Base-by-base conservation (phyloP, 1,140 invertebrate genomes). In the Ridgeia piscesae region DNA sequence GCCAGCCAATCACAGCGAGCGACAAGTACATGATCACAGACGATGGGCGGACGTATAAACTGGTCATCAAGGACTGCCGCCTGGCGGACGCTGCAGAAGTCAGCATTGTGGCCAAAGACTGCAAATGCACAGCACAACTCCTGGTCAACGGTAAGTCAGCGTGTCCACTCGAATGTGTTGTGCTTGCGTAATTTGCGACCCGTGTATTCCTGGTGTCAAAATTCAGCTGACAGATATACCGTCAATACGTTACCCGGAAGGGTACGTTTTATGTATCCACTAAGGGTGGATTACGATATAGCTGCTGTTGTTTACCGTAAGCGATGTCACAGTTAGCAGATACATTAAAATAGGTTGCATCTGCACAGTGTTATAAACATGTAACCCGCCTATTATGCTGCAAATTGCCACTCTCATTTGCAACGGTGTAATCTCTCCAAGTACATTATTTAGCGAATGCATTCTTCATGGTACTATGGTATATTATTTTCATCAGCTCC, bases 31-130 rank as follows among this genome's bases (percentile, higher is more conserved):
- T 48, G 6, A 93, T 93, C 89, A 35, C 31, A n/a, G 77, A 33
- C n/a, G 92, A 91, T 33, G 93, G 91, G 42, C 42, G 31, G n/a
- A 58, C 93, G 14, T 95, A 95, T 91, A 95, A 93, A 89, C 93
- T 96, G 33, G 93, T 94, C n/a, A 94, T 96, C 89, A 92, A 92
- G 89, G 34, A 92, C 42, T 91, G 92, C 42, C 97, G 98, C 11
- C 97, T 97, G 91, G 97, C 98, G 92, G 98, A 99, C 95, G 97
- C 97, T 94, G 97, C 97, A 48, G 98, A 98, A 96, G 98, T 98
- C 95, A 97, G 97, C 42, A 98, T 98, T 93, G 95, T 98, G 34
- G 97, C 97, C 34, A 98, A 98, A 95, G 97, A 98, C 1, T 98
- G 97, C 95, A 91, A 91, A 91, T 98, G 98, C 88, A 97, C 97